Base-by-base conservation (phyloP, 2,113 vertebrate genomes). In the Centrocercus urophasianus region DNA sequence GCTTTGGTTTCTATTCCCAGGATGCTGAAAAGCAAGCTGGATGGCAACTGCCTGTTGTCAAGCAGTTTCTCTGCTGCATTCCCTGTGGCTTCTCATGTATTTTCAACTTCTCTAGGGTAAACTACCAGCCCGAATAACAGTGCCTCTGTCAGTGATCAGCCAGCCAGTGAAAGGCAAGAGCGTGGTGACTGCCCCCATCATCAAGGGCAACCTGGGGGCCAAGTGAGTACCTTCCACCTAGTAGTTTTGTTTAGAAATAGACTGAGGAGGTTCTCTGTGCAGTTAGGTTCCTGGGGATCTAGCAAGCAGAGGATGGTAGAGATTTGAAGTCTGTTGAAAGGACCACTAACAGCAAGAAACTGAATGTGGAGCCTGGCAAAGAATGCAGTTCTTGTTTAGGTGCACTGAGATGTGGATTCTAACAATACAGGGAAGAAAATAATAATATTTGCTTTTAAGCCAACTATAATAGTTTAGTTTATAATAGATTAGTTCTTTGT, bases 131-230 rank as follows among this genome's bases (percentile, higher is more conserved):
- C 98, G 99, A 54, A 99, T 99, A 93, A 99, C 99, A 0, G 99
- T 99, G 83, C 99, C 99, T 0, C 97, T 99, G 6, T 99, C 99
- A 30, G 98, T 99, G 65, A 99, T 99, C 82, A 99, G 99, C 97
- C 99, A 99, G 92, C 99, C 99, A 4, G 97, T 99, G 98, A 99
- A 99, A 96, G 99, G 98, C 96, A 99, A 99, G 97, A 98, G 98
- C 1, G 97, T 99, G 72, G 98, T 99, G 96, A 98, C 99, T n/a
- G 97, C 99, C 15, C 99, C 99, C 24, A 98, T 99, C 85, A 98
- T 99, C 84, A 99, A 99, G 96, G 98, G 99, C 95, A 99, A 98
- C 93, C 97, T 99, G 0, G 99, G 99, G 7, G 98, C 99, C 92
- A 99, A 99, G 99, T 99, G 88, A 98, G 98, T 98, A 67, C 47